These are phyloP conservation scores for Paraescarpia echinospica DNA, from an alignment of 1,140 invertebrate genomes.

Conservation along the genomic window DNA sequence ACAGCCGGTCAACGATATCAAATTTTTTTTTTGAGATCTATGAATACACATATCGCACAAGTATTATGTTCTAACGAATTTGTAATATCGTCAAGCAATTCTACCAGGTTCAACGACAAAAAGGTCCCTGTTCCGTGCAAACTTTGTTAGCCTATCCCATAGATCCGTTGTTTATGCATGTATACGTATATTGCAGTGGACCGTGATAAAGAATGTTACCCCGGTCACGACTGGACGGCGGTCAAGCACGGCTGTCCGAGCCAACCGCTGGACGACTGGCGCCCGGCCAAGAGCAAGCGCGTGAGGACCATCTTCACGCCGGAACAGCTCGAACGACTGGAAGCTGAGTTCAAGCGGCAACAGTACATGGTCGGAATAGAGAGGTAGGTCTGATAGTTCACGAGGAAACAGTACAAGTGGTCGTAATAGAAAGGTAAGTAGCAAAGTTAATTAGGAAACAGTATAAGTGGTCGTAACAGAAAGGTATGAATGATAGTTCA, in stretches of 20 bases:
- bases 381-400: constrained; percentile 56
- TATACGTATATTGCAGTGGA: neutral
- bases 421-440: neutral
- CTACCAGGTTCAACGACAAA: too few relatives aligned
- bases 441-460: neutral
- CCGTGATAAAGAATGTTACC: neutral
- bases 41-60: too few relatives aligned
- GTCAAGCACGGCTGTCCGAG: neutral
- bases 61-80: too few relatives aligned
- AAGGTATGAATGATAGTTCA: too few relatives aligned
- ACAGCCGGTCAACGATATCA: too few relatives aligned
- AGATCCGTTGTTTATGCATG: too few relatives aligned
- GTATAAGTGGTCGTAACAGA: neutral
- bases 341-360: constrained; percentile 90
- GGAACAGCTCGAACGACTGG: constrained; percentile 87
- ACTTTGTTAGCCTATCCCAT: too few relatives aligned
- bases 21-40: too few relatives aligned
- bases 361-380: constrained; percentile 98
- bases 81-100: too few relatives aligned
- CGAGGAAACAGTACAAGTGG: neutral
- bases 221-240: neutral
- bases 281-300: constrained; percentile 67
- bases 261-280: neutral
- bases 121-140: too few relatives aligned
- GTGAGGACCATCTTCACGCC: constrained; percentile 96